Percentiles rank a stretch among this genome's conserved stretches.
These are phyloP conservation scores for Silurus meridionalis DNA, from an alignment of 2,113 vertebrate species.

Conservation along the genomic window DNA sequence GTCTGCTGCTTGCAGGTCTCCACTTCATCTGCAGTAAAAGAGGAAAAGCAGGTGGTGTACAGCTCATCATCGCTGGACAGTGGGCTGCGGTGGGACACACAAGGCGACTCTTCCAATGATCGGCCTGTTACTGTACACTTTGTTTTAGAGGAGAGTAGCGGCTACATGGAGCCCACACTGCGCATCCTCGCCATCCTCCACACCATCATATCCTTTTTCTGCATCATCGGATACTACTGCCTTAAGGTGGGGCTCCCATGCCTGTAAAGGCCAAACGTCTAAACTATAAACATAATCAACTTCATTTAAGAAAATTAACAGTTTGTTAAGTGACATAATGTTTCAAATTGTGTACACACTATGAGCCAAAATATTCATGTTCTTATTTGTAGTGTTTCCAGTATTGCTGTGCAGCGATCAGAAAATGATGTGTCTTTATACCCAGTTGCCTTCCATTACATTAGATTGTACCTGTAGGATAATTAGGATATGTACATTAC, in stretches of 20 bases:
- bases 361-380: not conserved
- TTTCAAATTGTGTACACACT: not conserved
- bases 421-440: not conserved
- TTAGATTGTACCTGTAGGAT: not conserved
- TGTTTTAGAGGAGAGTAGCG: slow-evolving; percentile 93
- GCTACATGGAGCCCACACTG: slow-evolving; percentile 94
- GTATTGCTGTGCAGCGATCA: not conserved
- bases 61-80: slow-evolving; percentile 48
- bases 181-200: slow-evolving; percentile 90
- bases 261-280: not conserved
- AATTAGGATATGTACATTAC: not conserved
- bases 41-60: slow-evolving; percentile 78
- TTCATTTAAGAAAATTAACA: not conserved
- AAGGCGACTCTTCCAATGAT: slow-evolving; percentile 55
- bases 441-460: not conserved
- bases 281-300: not conserved
- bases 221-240: slow-evolving; percentile 98
- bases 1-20: slow-evolving; percentile 77
- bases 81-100: slow-evolving; percentile 63
- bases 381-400: not conserved
- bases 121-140: slow-evolving; percentile 82
- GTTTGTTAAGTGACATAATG: not conserved
- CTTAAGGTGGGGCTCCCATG: slow-evolving; percentile 77
- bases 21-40: slow-evolving; percentile 82
- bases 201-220: slow-evolving; percentile 96